Conservation (phyloP, 2,888 invertebrate genomes). For the Penaeus monodon region DNA sequence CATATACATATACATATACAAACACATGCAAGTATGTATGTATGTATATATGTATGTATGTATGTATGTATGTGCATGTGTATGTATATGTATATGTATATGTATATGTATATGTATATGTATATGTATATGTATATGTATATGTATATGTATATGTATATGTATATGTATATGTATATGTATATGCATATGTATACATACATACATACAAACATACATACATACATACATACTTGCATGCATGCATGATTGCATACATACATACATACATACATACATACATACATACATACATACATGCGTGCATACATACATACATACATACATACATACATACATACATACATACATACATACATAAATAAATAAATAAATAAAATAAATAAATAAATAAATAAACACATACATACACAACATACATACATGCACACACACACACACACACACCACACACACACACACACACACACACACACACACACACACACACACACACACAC, state of each 20-base stretch:
- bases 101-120: no score
- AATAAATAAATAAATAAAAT: not conserved
- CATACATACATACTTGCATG: not conserved
- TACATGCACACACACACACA: no score
- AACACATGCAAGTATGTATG: not conserved
- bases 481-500: no score
- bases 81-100: no score
- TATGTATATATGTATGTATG: not conserved
- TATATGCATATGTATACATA: not conserved
- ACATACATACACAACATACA: no score
- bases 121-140: not conserved
- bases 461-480: no score
- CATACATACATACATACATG: not conserved
- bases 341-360: slow-evolving; percentile 15
- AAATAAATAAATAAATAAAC: not conserved
- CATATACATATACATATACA: not conserved
- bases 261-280: not conserved
- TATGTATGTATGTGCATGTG: no score
- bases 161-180: not conserved
- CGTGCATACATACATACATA: not conserved
- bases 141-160: not conserved
- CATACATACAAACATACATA: not conserved
- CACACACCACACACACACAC: no score
- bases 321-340: slow-evolving; percentile 6
- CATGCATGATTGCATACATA: not conserved